These are phyloP conservation scores for Drosophila leontia DNA, from an alignment of 1,140 invertebrate species.

Conservation along the genomic window DNA sequence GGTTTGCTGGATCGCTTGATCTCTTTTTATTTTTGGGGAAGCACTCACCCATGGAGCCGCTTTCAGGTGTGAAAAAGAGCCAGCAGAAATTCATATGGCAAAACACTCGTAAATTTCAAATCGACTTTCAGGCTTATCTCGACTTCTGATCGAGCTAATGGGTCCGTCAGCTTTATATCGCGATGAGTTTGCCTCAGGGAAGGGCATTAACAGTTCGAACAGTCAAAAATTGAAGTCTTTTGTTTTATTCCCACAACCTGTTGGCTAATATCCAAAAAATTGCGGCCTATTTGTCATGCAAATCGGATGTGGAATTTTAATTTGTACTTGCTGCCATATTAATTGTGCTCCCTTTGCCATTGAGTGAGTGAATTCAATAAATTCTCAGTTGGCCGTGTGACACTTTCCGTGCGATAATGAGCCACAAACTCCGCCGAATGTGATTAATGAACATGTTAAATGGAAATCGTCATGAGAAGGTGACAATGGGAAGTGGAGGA, in stretches of 20 bases:
- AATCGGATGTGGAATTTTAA: slow-evolving; percentile 24
- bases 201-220: slow-evolving; percentile 15
- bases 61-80: slow-evolving; percentile 29
- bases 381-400: slow-evolving; percentile 65
- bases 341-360: slow-evolving; percentile 35
- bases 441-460: slow-evolving; percentile 70
- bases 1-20: neutral
- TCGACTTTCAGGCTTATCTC: slow-evolving; percentile 16
- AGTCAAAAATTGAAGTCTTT: slow-evolving; percentile 12
- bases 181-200: neutral
- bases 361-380: slow-evolving; percentile 71
- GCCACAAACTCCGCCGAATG: slow-evolving; percentile 59
- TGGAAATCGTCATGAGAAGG: slow-evolving; percentile 35
- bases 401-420: slow-evolving; percentile 72
- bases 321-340: slow-evolving; percentile 20
- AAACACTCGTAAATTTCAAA: slow-evolving; percentile 22
- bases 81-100: neutral
- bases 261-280: slow-evolving; percentile 32
- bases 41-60: slow-evolving; percentile 29
- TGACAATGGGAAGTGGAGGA: slow-evolving; percentile 8
- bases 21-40: slow-evolving; percentile 19
- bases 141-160: slow-evolving; percentile 8
- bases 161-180: neutral
- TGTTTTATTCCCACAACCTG: slow-evolving; percentile 33
- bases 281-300: slow-evolving; percentile 30